Evolutionary conservation across 2,888 invertebrate species (phyloP).

Genomic region (Alviniconcha strummeri): DNA sequence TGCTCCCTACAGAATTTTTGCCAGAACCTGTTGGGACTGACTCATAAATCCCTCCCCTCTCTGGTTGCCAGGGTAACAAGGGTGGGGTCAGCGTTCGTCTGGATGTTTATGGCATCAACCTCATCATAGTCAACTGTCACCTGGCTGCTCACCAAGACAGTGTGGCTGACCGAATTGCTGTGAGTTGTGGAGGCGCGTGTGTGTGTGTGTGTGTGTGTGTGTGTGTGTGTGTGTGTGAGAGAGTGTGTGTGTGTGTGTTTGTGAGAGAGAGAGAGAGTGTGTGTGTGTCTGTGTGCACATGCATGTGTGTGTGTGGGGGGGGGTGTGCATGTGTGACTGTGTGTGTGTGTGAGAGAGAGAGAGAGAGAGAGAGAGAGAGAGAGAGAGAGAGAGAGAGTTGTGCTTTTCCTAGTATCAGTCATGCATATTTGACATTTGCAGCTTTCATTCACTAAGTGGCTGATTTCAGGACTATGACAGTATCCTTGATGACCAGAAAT

Average conservation of each 20-base stretch:
- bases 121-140: constrained; percentile 92
- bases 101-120: constrained; percentile 89
- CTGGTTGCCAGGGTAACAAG: constrained; percentile 87
- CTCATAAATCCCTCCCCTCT: neutral
- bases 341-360: no score
- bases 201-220: constrained; percentile 2
- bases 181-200: constrained; percentile 45
- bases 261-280: neutral
- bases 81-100: constrained; percentile 93
- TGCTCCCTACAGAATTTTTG: neutral
- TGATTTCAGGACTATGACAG: constrained; percentile 83
- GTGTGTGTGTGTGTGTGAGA: neutral
- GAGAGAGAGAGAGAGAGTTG: no score
- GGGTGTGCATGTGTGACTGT: neutral
- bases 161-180: constrained; percentile 86
- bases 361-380: no score
- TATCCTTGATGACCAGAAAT: constrained; percentile 88
- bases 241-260: neutral
- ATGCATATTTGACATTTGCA: no score
- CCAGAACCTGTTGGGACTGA: neutral
- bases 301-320: neutral
- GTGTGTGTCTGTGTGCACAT: neutral
- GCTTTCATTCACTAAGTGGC: no score
- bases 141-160: constrained; percentile 91
- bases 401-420: no score